phyloP scores from a whole-genome alignment of 2,797 vertebrate genomes.

The Liasis olivaceus region DNA sequence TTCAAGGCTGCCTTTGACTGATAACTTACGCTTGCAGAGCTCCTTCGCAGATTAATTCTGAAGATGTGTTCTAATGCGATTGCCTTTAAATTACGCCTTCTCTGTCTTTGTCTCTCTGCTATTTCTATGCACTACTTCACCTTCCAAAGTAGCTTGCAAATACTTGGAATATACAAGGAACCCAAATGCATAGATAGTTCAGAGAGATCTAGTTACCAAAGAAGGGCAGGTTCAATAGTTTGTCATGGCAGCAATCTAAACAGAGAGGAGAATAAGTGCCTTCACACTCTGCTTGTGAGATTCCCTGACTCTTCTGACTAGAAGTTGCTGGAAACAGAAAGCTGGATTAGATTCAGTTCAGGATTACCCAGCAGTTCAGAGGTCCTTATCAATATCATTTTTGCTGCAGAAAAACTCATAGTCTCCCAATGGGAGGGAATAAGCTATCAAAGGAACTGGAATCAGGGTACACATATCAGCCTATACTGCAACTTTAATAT shows the following conservation, averaged over 20 bases:
- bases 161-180: not conserved
- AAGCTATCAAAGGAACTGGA: constrained; percentile 53
- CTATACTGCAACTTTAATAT: constrained; percentile 52
- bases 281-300: not conserved
- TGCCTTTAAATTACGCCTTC: not conserved
- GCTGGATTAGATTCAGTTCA: too few species aligned
- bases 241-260: not conserved
- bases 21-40: not conserved
- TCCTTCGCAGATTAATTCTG: not conserved
- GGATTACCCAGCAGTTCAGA: not conserved
- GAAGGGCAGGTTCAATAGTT: too few species aligned
- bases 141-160: not conserved
- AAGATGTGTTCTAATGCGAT: not conserved
- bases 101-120: not conserved
- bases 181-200: not conserved
- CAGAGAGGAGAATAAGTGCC: not conserved
- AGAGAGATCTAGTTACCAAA: too few species aligned
- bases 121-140: not conserved
- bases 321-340: not conserved
- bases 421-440: not conserved
- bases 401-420: not conserved
- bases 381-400: not conserved
- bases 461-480: constrained; percentile 29
- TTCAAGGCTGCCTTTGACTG: not conserved
- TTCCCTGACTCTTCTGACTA: not conserved